Base-by-base conservation (phyloP, 2,113 vertebrate species). In the Hippocampus barbouri region DNA sequence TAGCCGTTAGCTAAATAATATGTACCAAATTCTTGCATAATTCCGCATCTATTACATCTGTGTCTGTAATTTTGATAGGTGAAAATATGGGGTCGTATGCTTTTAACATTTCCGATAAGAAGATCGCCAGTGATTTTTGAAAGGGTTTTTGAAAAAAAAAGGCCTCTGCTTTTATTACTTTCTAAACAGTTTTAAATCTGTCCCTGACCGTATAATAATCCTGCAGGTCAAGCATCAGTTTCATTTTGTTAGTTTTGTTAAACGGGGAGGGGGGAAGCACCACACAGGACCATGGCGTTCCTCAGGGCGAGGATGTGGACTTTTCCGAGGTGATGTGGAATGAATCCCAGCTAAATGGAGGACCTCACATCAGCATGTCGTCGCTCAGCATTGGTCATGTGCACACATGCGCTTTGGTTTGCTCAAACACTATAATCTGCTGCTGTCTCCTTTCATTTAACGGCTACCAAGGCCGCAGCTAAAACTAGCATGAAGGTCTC, bases 351-450 rank as follows among this genome's bases (percentile, higher is more conserved):
- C 49, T 57, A 47, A 83, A 79, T 67, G 79, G 79, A 86, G 72
- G 78, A 74, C 56, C 60, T 70, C 27, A 83, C 79, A 77, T 83
- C 84, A 78, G 68, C 72, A 78, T 75, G 71, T 83, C 79, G 74
- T 79, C 79, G 84, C 83, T 76, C 69, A 72, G 27, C 41, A 68
- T 90, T 85, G 83, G 82, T 86, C 81, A 87, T 77, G 79, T 80
- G 79, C 88, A 89, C 81, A 63, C 76, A 83, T 87, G 83, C 70
- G 72, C 77, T 79, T 80, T 65, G 85, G 74, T 84, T 81, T 76
- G 73, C 75, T 75, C 83, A 81, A 90, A 85, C 79, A 73, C 84
- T 90, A 85, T 91, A 90, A 91, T 92, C 91, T 90, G 86, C 80
- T 83, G 84, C 84, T 70, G 82, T 79, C 75, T 78, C 27, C 59